phyloP scores from a whole-genome alignment of 2,888 invertebrate species.

The Pseudococcus jackbeardsleyi region DNA sequence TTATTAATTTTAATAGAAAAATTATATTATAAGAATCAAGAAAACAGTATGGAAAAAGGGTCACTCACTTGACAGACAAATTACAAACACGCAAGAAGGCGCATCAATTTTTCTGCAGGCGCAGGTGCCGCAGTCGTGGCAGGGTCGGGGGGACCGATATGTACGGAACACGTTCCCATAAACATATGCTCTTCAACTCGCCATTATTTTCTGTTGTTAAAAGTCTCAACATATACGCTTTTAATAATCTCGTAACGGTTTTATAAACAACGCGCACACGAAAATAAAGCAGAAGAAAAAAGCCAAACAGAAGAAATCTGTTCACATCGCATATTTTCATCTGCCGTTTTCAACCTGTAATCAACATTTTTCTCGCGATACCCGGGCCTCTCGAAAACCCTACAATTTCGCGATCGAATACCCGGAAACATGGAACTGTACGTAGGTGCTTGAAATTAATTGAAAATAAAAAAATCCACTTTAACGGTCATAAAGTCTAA shows the following conservation, averaged over 20 bases:
- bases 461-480: slow-evolving; percentile 24
- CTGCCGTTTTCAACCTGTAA: background rate
- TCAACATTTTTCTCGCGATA: slow-evolving; percentile 14
- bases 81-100: slow-evolving; percentile 37
- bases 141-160: background rate
- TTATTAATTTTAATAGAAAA: slow-evolving; percentile 51
- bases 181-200: slow-evolving; percentile 11
- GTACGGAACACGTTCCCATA: slow-evolving; percentile 7
- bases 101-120: slow-evolving; percentile 29
- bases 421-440: background rate
- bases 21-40: slow-evolving; percentile 10
- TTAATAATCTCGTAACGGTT: slow-evolving; percentile 38
- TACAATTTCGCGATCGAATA: background rate
- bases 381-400: background rate
- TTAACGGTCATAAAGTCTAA: background rate
- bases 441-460: background rate
- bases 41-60: slow-evolving; percentile 31
- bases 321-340: slow-evolving; percentile 1
- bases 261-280: background rate
- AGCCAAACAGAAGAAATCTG: background rate
- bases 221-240: slow-evolving; percentile 24
- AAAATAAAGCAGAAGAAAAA: background rate
- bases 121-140: background rate
- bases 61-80: slow-evolving; percentile 39
- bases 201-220: slow-evolving; percentile 22